Conservation (phyloP, 2,797 vertebrate genomes). For the Sitta carolinensis region DNA sequence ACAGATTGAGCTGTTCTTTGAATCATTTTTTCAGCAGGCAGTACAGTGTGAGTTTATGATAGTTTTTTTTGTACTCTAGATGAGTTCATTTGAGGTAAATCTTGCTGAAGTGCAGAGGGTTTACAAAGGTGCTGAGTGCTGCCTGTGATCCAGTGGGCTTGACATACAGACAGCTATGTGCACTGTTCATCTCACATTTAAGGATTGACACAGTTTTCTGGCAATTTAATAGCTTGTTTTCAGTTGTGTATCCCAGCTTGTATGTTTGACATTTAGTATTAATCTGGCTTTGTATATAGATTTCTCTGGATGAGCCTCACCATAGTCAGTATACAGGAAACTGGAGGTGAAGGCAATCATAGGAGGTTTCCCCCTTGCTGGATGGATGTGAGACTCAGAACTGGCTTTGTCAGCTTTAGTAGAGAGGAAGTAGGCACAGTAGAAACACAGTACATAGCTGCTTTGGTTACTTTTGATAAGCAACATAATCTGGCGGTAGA, state of each 20-base stretch:
- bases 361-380: neutral
- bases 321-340: neutral
- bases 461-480: neutral
- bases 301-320: neutral
- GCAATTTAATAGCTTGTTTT: conserved; percentile 5
- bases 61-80: conserved; percentile 25
- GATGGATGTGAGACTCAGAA: neutral
- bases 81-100: conserved; percentile 63
- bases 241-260: neutral
- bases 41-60: conserved; percentile 35
- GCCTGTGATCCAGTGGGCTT: neutral
- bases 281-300: neutral
- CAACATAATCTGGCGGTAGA: neutral
- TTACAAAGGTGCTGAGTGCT: neutral
- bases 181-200: neutral
- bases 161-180: neutral
- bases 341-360: neutral
- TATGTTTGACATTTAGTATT: conserved; percentile 18
- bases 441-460: neutral
- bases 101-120: neutral
- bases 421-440: neutral
- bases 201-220: neutral
- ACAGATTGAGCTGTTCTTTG: conserved; percentile 71
- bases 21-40: conserved; percentile 56
- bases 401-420: neutral